Conservation (phyloP, 2,113 vertebrate genomes). For the Aphyosemion australe region DNA sequence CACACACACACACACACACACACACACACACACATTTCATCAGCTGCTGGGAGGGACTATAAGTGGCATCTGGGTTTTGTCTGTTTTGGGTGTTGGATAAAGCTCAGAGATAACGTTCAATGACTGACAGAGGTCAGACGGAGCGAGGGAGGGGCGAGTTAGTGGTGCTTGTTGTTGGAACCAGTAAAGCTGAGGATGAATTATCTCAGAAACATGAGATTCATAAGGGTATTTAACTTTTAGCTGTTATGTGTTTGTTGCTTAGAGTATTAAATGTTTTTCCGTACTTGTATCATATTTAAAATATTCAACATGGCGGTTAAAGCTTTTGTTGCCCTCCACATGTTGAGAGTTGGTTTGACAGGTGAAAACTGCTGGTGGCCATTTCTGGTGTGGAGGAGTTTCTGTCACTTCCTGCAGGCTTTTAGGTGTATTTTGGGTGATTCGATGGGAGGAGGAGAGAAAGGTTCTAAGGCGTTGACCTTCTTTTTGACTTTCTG, state of each 20-base stretch:
- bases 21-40: neutral
- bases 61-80: slow-evolving; percentile 16
- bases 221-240: too few species aligned
- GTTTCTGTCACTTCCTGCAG: neutral
- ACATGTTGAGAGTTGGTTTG: too few species aligned
- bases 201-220: too few species aligned
- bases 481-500: too few species aligned
- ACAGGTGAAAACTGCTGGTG: too few species aligned
- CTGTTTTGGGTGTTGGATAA: slow-evolving; percentile 25
- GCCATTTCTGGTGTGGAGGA: neutral
- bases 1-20: neutral
- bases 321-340: too few species aligned
- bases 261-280: too few species aligned
- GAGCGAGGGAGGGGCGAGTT: neutral
- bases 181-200: too few species aligned
- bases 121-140: slow-evolving; percentile 4
- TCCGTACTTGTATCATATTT: too few species aligned
- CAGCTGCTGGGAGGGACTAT: neutral
- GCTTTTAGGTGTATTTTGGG: neutral
- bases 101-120: neutral
- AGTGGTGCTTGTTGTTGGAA: too few species aligned
- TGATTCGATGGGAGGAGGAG: neutral
- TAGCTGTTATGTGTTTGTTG: too few species aligned
- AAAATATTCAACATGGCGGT: too few species aligned
- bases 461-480: neutral